phyloP scores from a whole-genome alignment of 2,888 invertebrate genomes.

The Tetrapedia diversipes region DNA sequence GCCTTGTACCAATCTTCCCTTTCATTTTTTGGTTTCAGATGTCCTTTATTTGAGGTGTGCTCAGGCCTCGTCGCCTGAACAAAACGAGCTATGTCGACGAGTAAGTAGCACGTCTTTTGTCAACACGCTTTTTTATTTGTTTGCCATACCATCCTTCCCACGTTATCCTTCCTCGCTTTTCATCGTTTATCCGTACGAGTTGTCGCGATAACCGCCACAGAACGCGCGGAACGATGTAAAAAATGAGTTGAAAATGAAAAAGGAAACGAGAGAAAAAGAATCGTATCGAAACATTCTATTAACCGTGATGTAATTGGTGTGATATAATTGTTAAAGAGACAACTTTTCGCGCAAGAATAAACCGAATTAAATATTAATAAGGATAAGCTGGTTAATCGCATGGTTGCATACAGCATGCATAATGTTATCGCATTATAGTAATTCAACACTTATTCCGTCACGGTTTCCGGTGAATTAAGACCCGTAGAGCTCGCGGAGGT shows the following conservation, averaged over 20 bases:
- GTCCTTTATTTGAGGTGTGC: slow-evolving; percentile 55
- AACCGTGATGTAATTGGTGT: no score
- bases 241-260: no score
- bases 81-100: slow-evolving; percentile 66
- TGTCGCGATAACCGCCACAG: no score
- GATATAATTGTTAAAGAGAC: no score
- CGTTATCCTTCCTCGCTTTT: not conserved
- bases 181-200: not conserved
- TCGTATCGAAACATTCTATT: no score
- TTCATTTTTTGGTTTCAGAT: slow-evolving; percentile 70
- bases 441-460: slow-evolving; percentile 13
- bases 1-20: slow-evolving; percentile 33
- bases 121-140: slow-evolving; percentile 33
- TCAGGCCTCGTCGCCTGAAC: slow-evolving; percentile 60
- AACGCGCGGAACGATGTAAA: no score
- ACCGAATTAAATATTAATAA: not conserved
- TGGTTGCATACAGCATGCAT: not conserved
- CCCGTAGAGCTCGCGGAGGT: slow-evolving; percentile 2
- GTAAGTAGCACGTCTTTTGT: slow-evolving; percentile 63
- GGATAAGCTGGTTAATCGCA: not conserved
- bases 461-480: slow-evolving; percentile 11
- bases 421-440: slow-evolving; percentile 7
- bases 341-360: no score
- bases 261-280: no score
- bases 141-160: not conserved